These are phyloP conservation scores for Drosophila falleni DNA, from an alignment of 2,888 invertebrate species.

Conservation along the genomic window DNA sequence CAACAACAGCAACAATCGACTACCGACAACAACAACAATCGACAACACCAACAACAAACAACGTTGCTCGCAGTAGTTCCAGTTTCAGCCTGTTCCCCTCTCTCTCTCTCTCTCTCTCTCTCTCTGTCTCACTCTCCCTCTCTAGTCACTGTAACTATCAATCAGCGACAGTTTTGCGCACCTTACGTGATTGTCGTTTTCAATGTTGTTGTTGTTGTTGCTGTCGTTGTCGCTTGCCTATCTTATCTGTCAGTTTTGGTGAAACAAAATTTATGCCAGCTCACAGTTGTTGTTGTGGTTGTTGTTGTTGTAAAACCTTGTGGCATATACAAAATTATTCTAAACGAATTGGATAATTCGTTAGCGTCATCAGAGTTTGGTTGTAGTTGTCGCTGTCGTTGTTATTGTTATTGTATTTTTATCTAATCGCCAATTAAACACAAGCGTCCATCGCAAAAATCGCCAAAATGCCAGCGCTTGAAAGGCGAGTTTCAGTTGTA, in stretches of 20 bases:
- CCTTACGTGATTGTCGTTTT: conserved; percentile 48
- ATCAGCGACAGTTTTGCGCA: conserved; percentile 69
- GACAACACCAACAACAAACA: conserved; percentile 23
- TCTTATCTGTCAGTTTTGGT: conserved; percentile 72
- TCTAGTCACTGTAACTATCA: conserved; percentile 55
- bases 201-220: conserved; percentile 26
- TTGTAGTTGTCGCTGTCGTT: background rate
- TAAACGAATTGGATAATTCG: conserved; percentile 65
- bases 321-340: conserved; percentile 43
- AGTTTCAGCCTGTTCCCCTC: conserved; percentile 17
- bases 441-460: conserved; percentile 38
- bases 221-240: conserved; percentile 37
- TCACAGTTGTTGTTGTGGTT: conserved; percentile 3
- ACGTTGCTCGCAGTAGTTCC: conserved; percentile 28
- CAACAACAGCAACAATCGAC: conserved; percentile 16
- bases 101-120: background rate
- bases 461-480: conserved; percentile 29
- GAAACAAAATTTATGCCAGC: conserved; percentile 76
- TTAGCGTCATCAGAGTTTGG: conserved; percentile 52
- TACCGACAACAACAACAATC: background rate
- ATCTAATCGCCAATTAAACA: conserved; percentile 79
- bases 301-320: conserved; percentile 23
- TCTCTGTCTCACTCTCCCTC: conserved; percentile 1
- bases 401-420: conserved; percentile 48
- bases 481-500: conserved; percentile 24